These are phyloP conservation scores for Nesogale talazaci DNA, from an alignment of 2,113 vertebrate genomes.

Conservation along the genomic window DNA sequence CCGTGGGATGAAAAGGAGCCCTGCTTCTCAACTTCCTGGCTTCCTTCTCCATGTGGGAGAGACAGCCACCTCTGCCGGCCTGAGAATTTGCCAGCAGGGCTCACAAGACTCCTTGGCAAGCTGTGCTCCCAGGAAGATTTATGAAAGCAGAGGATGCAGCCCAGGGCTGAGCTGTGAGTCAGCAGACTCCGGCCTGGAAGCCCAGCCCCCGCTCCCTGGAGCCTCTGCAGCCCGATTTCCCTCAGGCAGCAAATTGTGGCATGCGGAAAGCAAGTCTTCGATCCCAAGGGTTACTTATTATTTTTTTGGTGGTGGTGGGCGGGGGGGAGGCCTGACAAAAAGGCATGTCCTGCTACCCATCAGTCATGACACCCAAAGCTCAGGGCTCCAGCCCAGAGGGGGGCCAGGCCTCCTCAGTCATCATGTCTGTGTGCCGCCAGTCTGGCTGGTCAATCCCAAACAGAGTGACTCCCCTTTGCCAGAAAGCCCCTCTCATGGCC, in stretches of 20 bases:
- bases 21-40: neutral
- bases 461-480: neutral
- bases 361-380: too few species aligned
- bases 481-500: neutral
- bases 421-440: neutral
- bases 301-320: too few species aligned
- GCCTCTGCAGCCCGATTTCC: too few species aligned
- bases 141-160: neutral
- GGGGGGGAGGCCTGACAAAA: neutral
- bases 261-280: too few species aligned
- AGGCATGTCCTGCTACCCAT: accelerated
- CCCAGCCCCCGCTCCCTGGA: too few species aligned
- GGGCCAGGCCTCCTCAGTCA: accelerated
- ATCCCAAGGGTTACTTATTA: too few species aligned
- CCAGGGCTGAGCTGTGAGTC: too few species aligned
- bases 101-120: neutral
- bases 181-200: too few species aligned
- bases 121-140: neutral
- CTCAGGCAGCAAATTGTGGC: too few species aligned
- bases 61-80: neutral
- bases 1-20: neutral
- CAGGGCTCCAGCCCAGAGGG: too few species aligned
- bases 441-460: too few species aligned
- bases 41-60: too few species aligned
- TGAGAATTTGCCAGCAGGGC: accelerated